Percentiles rank a stretch among this genome's conserved stretches.
Conservation (phyloP, 2,113 vertebrate genomes). For the Axis porcinus region DNA sequence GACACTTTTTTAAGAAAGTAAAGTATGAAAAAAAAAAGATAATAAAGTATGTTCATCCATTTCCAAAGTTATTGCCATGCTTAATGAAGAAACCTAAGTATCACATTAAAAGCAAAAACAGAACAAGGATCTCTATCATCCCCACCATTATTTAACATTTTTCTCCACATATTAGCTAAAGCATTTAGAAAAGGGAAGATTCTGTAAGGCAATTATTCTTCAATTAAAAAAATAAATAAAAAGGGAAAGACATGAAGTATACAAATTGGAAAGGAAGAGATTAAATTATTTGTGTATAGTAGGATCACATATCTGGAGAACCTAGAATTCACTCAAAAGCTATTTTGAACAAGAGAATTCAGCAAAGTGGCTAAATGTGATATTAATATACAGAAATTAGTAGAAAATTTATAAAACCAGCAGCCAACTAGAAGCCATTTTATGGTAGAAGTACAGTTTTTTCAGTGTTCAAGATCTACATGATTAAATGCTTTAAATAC, state of each 20-base stretch:
- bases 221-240: not conserved
- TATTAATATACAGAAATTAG: not conserved
- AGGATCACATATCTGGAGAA: not conserved
- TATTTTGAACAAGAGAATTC: not conserved
- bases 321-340: not conserved
- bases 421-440: not conserved
- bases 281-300: not conserved
- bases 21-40: not conserved
- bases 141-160: not conserved
- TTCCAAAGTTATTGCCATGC: not conserved
- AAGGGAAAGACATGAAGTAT: not conserved
- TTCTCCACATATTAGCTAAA: not conserved
- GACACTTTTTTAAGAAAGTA: not conserved
- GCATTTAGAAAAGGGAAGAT: not conserved
- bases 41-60: not conserved
- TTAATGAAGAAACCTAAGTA: not conserved
- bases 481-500: not conserved
- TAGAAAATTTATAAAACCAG: not conserved
- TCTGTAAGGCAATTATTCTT: not conserved
- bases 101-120: not conserved
- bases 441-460: not conserved
- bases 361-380: not conserved
- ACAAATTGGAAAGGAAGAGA: not conserved
- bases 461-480: not conserved
- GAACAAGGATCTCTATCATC: not conserved